A percentile compares a stretch with the other conserved stretches of the same genome.
phyloP scores from a whole-genome alignment of 2,888 invertebrate genomes.

The Rotaria sp. region DNA sequence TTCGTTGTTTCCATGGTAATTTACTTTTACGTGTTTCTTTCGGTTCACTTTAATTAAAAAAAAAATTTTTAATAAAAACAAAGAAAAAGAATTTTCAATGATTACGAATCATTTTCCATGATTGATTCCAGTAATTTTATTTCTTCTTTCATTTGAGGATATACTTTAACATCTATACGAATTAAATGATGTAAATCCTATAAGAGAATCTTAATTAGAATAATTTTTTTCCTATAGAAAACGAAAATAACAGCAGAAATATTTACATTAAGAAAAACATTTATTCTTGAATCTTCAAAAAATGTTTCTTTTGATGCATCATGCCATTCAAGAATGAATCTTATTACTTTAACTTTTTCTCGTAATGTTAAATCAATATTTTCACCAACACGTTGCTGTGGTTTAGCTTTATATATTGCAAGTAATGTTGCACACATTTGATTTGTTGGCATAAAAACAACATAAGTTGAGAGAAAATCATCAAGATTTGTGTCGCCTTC shows the following conservation, averaged over 20 bases:
- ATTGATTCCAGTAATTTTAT: constrained; percentile 60
- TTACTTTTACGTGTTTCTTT: constrained; percentile 31
- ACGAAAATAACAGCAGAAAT: too few relatives aligned
- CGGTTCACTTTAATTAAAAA: constrained; percentile 31
- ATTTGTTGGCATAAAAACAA: constrained; percentile 72
- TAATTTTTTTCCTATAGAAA: too few relatives aligned
- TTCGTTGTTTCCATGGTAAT: constrained; percentile 38
- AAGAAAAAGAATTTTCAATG: neutral
- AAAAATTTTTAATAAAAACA: neutral
- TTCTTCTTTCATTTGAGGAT: constrained; percentile 61
- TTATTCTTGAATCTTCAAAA: constrained; percentile 67
- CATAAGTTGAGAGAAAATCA: constrained; percentile 74
- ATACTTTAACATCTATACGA: constrained; percentile 63
- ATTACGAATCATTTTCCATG: constrained; percentile 42
- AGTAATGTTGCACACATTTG: constrained; percentile 68
- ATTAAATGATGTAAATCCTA: constrained; percentile 67
- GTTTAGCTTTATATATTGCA: constrained; percentile 62
- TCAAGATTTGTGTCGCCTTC: constrained; percentile 68
- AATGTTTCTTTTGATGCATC: constrained; percentile 67
- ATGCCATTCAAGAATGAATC: constrained; percentile 70
- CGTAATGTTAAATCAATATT: neutral
- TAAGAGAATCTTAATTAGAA: too few relatives aligned
- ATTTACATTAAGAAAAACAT: constrained; percentile 66
- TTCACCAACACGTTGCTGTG: neutral
- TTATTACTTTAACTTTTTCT: constrained; percentile 55